Conservation (phyloP, 2,888 invertebrate genomes). For the Gerris lacustris region DNA sequence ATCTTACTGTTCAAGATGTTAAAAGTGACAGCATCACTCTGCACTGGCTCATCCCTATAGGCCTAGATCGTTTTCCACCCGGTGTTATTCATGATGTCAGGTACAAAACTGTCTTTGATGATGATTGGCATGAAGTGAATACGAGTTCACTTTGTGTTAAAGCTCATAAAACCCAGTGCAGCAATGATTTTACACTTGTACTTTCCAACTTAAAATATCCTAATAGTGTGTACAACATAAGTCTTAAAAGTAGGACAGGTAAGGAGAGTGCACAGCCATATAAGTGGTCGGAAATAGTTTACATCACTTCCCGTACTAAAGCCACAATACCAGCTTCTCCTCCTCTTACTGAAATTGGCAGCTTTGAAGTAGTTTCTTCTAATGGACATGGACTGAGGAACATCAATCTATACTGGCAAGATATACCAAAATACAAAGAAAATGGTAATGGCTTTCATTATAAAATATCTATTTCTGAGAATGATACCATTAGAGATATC, state of each 20-base stretch:
- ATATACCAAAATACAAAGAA: constrained; percentile 51
- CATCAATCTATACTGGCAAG: constrained; percentile 67
- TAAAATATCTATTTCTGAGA: constrained; percentile 37
- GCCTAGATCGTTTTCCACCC: constrained; percentile 42
- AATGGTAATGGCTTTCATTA: constrained; percentile 67
- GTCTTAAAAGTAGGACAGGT: constrained; percentile 52
- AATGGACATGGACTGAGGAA: constrained; percentile 35
- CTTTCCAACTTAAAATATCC: constrained; percentile 46
- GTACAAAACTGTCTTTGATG: constrained; percentile 41
- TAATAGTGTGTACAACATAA: constrained; percentile 56
- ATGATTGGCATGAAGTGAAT: constrained; percentile 28
- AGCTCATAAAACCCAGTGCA: background rate
- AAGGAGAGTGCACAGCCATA: constrained; percentile 43
- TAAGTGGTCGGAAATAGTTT: constrained; percentile 58
- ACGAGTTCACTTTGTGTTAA: constrained; percentile 39
- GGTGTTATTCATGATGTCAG: constrained; percentile 42
- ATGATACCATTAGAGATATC: background rate
- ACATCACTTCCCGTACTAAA: constrained; percentile 48
- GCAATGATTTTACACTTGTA: background rate
- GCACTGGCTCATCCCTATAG: constrained; percentile 40
- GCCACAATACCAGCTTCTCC: constrained; percentile 36
- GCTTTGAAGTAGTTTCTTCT: constrained; percentile 50
- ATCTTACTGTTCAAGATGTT: constrained; percentile 39
- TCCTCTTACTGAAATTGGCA: constrained; percentile 58
- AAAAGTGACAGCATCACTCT: constrained; percentile 41